These are phyloP conservation scores for Perdita meconis DNA, from an alignment of 2,888 invertebrate species.

Conservation along the genomic window DNA sequence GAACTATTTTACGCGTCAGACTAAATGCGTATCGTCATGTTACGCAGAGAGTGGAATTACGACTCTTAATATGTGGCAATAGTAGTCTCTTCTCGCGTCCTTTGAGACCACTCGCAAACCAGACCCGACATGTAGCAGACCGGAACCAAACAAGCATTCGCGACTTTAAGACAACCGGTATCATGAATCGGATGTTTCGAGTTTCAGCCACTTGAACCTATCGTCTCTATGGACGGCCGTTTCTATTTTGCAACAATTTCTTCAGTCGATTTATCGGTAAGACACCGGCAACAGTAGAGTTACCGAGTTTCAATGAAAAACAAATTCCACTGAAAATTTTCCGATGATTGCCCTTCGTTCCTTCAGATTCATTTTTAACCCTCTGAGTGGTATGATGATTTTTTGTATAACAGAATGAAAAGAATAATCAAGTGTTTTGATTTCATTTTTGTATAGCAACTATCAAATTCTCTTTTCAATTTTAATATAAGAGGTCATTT, in stretches of 20 bases:
- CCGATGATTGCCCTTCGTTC: no score
- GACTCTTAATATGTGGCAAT: slow-evolving; percentile 52
- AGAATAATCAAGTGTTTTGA: no score
- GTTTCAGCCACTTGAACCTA: slow-evolving; percentile 49
- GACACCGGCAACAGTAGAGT: neutral
- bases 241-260: slow-evolving; percentile 6
- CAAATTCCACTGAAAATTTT: neutral
- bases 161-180: slow-evolving; percentile 36
- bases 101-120: slow-evolving; percentile 58
- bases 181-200: slow-evolving; percentile 53
- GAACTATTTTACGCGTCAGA: slow-evolving; percentile 33
- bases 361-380: no score
- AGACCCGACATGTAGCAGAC: slow-evolving; percentile 65
- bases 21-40: slow-evolving; percentile 52
- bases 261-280: neutral
- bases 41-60: slow-evolving; percentile 67
- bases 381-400: no score
- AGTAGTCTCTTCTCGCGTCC: slow-evolving; percentile 51
- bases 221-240: neutral
- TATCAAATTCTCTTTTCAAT: no score
- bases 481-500: no score
- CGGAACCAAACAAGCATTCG: slow-evolving; percentile 62
- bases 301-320: slow-evolving; percentile 13
- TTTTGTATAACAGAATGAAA: no score
- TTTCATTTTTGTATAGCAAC: no score